These are phyloP conservation scores for Lagothrix lagotricha DNA, from an alignment of 2,797 vertebrate genomes.

Conservation along the genomic window DNA sequence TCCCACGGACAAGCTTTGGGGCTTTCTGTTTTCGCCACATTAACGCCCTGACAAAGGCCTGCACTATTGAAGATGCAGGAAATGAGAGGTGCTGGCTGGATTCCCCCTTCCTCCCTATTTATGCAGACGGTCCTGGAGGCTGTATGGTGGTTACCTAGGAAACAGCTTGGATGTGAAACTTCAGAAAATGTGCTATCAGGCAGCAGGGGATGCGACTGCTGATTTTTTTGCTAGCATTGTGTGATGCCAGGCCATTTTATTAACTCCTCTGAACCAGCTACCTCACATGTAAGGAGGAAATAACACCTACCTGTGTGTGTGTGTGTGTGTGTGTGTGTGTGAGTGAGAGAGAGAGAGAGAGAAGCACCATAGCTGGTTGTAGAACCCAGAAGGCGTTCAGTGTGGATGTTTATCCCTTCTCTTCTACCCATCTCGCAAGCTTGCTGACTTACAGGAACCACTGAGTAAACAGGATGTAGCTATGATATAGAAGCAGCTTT, in stretches of 20 bases:
- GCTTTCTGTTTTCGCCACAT: not conserved
- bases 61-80: not conserved
- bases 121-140: conserved; percentile 44
- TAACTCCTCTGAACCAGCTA: not conserved
- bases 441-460: too few relatives aligned
- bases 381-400: not conserved
- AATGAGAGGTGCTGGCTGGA: not conserved
- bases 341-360: too few relatives aligned
- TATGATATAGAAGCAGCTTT: not conserved
- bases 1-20: not conserved
- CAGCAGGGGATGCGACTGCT: conserved; percentile 46
- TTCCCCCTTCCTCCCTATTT: not conserved
- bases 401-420: not conserved
- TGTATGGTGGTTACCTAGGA: conserved; percentile 76
- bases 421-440: not conserved
- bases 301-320: not conserved
- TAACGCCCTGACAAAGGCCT: conserved; percentile 49
- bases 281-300: not conserved
- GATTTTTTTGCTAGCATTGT: not conserved
- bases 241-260: not conserved
- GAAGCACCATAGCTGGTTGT: not conserved
- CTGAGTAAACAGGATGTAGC: not conserved
- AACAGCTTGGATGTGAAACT: conserved; percentile 60
- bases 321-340: not conserved
- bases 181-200: conserved; percentile 54